Percentiles rank a stretch among this genome's conserved stretches.
Evolutionary conservation across 2,797 vertebrate species (phyloP).

Genomic region (Syndactyla subalaris): DNA sequence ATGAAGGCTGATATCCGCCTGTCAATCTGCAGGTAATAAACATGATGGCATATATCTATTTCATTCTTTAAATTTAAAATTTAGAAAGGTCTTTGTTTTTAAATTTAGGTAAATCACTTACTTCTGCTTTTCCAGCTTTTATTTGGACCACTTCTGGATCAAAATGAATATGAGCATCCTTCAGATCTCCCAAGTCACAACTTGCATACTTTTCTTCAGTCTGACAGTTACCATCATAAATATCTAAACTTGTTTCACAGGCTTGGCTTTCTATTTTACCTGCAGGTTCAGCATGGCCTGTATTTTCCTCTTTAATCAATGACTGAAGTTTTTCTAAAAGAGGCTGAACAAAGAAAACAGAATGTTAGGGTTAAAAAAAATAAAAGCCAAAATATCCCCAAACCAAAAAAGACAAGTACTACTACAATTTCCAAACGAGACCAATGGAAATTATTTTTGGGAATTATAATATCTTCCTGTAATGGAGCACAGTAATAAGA

Average conservation of each 20-base stretch:
- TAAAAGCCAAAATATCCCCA: background rate
- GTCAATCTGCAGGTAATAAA: constrained; percentile 89
- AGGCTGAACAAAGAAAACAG: constrained; percentile 71
- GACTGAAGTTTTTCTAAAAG: constrained; percentile 87
- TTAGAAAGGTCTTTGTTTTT: background rate
- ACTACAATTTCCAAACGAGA: constrained; percentile 1
- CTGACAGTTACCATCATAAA: constrained; percentile 44
- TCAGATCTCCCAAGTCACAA: constrained; percentile 68
- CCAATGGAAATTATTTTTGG: background rate
- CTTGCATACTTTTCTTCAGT: constrained; percentile 65
- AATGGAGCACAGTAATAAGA: background rate
- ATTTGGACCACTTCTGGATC: constrained; percentile 93
- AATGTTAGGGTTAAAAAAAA: background rate
- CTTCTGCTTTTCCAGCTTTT: constrained; percentile 94
- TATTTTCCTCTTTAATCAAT: constrained; percentile 75
- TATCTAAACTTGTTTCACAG: constrained; percentile 63
- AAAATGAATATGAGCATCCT: constrained; percentile 68
- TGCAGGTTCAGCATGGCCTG: constrained; percentile 45
- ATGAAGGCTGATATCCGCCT: constrained; percentile 99
- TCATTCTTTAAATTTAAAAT: constrained; percentile 53
- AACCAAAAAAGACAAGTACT: constrained; percentile 18
- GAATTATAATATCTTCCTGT: background rate
- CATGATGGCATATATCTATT: constrained; percentile 52
- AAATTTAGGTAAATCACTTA: constrained; percentile 72
- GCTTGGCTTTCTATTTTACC: constrained; percentile 65